Conservation (phyloP, 2,113 vertebrate genomes). For the Nycticebus coucang region DNA sequence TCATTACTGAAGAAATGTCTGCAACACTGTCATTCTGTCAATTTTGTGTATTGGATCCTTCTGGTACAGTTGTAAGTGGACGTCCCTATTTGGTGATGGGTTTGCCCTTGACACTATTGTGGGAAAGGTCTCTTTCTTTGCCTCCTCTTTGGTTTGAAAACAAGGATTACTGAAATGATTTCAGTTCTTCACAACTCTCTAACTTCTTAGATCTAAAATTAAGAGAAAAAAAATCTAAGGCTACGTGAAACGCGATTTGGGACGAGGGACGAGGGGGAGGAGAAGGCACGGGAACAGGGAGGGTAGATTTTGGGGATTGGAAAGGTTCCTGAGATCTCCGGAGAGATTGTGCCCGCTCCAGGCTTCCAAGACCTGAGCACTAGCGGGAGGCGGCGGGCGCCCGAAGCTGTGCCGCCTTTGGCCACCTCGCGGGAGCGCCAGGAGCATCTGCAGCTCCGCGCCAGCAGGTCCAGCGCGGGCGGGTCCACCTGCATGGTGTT, state of each 20-base stretch:
- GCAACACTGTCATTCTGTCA: not conserved
- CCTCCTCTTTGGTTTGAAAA: not conserved
- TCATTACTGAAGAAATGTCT: not conserved
- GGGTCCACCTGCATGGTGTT: not conserved
- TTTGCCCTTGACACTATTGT: no score
- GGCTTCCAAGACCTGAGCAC: accelerated
- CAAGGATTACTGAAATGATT: not conserved
- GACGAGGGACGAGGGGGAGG: no score
- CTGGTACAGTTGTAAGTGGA: not conserved
- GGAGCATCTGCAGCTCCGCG: accelerated
- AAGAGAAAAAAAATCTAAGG: accelerated
- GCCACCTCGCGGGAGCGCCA: accelerated
- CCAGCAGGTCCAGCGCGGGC: accelerated
- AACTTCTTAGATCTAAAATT: not conserved
- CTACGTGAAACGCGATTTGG: not conserved
- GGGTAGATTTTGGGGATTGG: not conserved
- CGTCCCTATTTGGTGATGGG: not conserved
- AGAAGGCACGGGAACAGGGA: not conserved
- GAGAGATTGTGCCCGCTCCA: not conserved
- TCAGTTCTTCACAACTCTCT: not conserved
- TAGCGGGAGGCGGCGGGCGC: accelerated
- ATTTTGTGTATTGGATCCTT: not conserved
- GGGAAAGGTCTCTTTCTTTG: not conserved
- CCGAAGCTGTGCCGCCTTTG: not conserved
- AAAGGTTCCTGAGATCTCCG: not conserved